Conservation (phyloP, 2,797 vertebrate species). For the Poliocrania exsul region DNA sequence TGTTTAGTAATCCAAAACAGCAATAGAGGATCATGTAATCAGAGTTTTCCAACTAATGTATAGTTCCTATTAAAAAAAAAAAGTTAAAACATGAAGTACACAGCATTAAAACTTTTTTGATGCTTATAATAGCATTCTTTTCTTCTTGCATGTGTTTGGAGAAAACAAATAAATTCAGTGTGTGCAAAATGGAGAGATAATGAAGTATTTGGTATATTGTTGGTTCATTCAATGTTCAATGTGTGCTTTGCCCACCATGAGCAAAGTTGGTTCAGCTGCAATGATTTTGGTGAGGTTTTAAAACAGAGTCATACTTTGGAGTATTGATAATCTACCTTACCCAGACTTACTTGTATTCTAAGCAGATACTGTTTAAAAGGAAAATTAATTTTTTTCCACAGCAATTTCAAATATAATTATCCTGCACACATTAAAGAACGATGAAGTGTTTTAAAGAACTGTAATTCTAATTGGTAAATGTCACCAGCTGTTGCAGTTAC, state of each 20-base stretch:
- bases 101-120: background rate
- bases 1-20: background rate
- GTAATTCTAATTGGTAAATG: conserved; percentile 85
- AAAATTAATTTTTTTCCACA: conserved; percentile 76
- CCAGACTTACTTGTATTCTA: conserved; percentile 57
- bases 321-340: conserved; percentile 48
- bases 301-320: conserved; percentile 9
- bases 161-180: background rate
- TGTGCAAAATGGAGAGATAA: background rate
- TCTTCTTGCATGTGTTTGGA: background rate
- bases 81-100: background rate
- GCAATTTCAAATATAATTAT: conserved; percentile 80
- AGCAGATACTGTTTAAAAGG: conserved; percentile 71
- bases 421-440: conserved; percentile 70
- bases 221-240: background rate
- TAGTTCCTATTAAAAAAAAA: background rate
- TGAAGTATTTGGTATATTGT: background rate
- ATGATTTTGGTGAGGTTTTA: conserved; percentile 41
- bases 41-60: background rate
- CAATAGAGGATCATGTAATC: background rate
- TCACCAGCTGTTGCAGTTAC: conserved; percentile 85
- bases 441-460: conserved; percentile 81
- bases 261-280: conserved; percentile 8
- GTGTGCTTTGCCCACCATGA: background rate
- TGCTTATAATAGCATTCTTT: background rate